These are phyloP conservation scores for Nymphicus hollandicus DNA, from an alignment of 2,113 vertebrate genomes.

Conservation along the genomic window DNA sequence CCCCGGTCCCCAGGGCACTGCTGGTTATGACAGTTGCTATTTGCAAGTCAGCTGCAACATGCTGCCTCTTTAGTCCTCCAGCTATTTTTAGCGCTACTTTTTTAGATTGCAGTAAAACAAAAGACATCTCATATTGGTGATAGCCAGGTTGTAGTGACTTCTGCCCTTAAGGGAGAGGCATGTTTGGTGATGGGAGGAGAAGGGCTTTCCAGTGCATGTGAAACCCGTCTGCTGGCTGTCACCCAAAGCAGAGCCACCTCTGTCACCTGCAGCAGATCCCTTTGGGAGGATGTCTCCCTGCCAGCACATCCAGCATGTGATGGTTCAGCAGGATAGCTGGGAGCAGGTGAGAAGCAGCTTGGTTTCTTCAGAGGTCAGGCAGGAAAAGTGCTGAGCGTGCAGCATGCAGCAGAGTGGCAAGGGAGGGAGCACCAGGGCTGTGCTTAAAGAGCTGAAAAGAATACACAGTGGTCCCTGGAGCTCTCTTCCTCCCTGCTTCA, in stretches of 20 bases:
- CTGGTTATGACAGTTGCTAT: conserved; percentile 9
- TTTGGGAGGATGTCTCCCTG: neutral
- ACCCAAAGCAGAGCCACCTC: neutral
- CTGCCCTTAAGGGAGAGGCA: neutral
- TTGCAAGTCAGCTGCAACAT: conserved; percentile 20
- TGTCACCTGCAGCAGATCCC: neutral
- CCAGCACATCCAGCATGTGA: neutral
- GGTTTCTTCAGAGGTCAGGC: neutral
- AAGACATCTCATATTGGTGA: rapidly evolving
- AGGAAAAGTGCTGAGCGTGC: neutral
- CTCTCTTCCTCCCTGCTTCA: neutral
- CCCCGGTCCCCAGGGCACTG: neutral
- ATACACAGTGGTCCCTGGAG: neutral
- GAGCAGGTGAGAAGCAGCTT: neutral
- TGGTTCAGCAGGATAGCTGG: neutral
- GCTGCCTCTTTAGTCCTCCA: neutral
- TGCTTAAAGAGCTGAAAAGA: neutral
- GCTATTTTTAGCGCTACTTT: conserved; percentile 36
- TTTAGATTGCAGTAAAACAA: neutral
- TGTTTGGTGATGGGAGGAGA: neutral
- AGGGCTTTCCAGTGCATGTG: neutral
- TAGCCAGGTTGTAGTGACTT: neutral
- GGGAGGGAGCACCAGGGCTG: neutral
- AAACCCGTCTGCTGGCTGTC: neutral
- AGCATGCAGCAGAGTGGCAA: neutral